Conservation (phyloP, 1,140 invertebrate genomes). For the Drosophila kurseongensis region DNA sequence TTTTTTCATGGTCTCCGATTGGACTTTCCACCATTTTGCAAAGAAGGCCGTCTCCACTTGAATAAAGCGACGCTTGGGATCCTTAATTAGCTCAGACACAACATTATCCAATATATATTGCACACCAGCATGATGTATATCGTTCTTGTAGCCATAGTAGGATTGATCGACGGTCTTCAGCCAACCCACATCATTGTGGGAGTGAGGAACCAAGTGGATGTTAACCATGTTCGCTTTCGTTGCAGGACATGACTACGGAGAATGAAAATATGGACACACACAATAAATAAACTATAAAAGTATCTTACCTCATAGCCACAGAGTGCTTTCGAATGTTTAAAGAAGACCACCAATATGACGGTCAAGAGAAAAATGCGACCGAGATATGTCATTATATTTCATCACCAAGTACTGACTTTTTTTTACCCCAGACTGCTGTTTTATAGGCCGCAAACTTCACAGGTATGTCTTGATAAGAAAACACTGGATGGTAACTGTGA, state of each 20-base stretch:
- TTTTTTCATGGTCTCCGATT: slow-evolving; percentile 87
- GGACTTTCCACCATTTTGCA: slow-evolving; percentile 96
- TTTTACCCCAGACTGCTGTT: slow-evolving; percentile 1
- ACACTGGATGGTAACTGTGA: slow-evolving; percentile 5
- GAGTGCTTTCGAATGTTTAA: slow-evolving; percentile 4
- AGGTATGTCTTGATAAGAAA: slow-evolving; percentile 11
- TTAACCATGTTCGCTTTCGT: slow-evolving; percentile 88
- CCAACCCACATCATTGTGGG: slow-evolving; percentile 97
- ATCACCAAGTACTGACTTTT: slow-evolving; percentile 11
- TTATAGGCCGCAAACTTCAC: slow-evolving; percentile 20
- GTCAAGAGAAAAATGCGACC: slow-evolving; percentile 12
- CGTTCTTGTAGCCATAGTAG: slow-evolving; percentile 90
- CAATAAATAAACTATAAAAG: not conserved
- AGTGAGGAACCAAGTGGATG: slow-evolving; percentile 93
- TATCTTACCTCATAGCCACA: slow-evolving; percentile 61
- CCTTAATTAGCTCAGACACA: slow-evolving; percentile 90
- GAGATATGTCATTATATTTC: slow-evolving; percentile 13
- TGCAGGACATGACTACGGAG: slow-evolving; percentile 86
- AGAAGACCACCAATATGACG: slow-evolving; percentile 19
- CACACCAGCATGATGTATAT: slow-evolving; percentile 92
- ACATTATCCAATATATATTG: slow-evolving; percentile 97
- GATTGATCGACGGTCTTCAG: slow-evolving; percentile 97
- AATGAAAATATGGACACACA: not conserved
- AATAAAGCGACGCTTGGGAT: slow-evolving; percentile 90
- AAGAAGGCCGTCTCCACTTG: slow-evolving; percentile 95